Percentiles rank a stretch among this genome's conserved stretches.
These are phyloP conservation scores for Mareca penelope DNA, from an alignment of 2,797 vertebrate genomes.

Conservation along the genomic window DNA sequence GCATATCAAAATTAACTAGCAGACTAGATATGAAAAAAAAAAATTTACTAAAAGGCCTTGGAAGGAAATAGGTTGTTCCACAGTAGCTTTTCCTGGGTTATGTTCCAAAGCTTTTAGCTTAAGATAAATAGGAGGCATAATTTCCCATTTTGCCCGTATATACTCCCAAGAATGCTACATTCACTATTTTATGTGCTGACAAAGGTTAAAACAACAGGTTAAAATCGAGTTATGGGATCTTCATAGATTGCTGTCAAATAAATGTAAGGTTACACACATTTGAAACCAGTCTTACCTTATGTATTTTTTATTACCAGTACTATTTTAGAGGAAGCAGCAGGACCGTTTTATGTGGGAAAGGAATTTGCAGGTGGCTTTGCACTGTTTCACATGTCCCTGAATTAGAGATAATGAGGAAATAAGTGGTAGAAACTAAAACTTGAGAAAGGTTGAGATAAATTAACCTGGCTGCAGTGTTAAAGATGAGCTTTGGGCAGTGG, in stretches of 20 bases:
- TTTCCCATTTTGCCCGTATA: not conserved
- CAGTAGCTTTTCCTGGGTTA: not conserved
- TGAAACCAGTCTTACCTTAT: not conserved
- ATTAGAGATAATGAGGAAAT: no score
- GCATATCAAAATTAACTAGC: not conserved
- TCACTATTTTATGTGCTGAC: not conserved
- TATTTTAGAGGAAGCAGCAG: not conserved
- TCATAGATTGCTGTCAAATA: not conserved
- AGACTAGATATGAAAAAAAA: not conserved
- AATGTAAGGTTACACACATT: not conserved
- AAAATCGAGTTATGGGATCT: not conserved
- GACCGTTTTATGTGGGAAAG: no score
- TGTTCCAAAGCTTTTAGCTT: not conserved
- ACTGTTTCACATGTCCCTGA: no score
- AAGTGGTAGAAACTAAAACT: no score
- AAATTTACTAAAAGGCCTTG: not conserved
- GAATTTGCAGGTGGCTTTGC: no score
- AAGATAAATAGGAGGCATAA: not conserved
- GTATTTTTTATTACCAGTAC: not conserved
- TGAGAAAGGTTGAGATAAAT: no score
- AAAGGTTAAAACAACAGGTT: not conserved
- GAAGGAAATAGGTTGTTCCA: not conserved
- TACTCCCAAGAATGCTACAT: not conserved
- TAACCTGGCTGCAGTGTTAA: no score
- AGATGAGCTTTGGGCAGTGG: no score